Evolutionary conservation across 2,113 vertebrate genomes (phyloP), one percentile per base, ranked within the genome.

Genomic region (Maccullochella peelii): DNA sequence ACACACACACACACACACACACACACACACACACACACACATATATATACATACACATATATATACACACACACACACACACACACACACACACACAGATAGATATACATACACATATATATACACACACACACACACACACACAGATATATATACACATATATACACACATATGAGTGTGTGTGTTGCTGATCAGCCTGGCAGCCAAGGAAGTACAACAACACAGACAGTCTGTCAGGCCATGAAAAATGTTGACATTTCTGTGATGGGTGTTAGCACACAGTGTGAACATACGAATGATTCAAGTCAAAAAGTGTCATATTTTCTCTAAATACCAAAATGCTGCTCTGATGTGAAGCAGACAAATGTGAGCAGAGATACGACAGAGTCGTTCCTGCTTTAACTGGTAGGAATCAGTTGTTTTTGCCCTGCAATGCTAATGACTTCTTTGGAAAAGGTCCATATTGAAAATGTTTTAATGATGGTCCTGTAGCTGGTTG

Each of bases 121-220:
- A 36, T 5, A 36, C 33, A 36, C 33, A 36, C 33, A 36, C 33
- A 72, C 63, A 79, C 79, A 78, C n/a, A 61, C 23, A 72, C 40
- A 25, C 25, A 68, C 2, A 69, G 1, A 63, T 16, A 73, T 38
- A 52, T 44, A 71, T 23, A 69, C 30, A 70, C n/a, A 21, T 38
- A 77, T 40, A 47, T 49, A 74, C 55, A 61, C 36, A 77, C 66
- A 79, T 23, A n/a, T n/a, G n/a, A n/a, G n/a, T n/a, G n/a, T n/a
- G n/a, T 14, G 20, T 50, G 23, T 63, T 63, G 40, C 25, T 0
- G 10, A 30, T 81, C 73, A 78, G 57, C 25, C 67, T 6, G 3
- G 58, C 20, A 42, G 68, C 10, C 58, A 70, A 49, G 9, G 9
- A 62, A n/a, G 18, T 55, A 65, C 5, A 21, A 55, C 57, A 62